Base-by-base conservation (phyloP, 2,113 vertebrate genomes). In the Connochaetes taurinus region DNA sequence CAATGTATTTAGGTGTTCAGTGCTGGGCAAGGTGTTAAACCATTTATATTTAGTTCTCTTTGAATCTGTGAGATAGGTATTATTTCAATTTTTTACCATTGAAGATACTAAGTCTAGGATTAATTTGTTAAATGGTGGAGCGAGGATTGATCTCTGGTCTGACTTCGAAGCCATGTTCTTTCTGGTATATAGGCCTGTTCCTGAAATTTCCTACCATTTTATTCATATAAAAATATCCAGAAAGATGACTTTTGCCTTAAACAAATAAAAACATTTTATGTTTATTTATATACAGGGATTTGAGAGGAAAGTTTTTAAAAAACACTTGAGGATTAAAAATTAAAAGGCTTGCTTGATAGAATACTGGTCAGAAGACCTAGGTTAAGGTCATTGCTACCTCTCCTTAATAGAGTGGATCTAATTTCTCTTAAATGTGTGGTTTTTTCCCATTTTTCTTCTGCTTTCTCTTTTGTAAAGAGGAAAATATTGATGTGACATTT, bases 241-340 rank as follows among this genome's bases (percentile, higher is more conserved):
- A 76, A 43, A 10, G 47, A 43, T 87, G 25, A 50, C 55, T 94
- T 97, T 95, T 67, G 12, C 15, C 33, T 93, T 96, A 52, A 84
- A 78, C 11, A 87, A 84, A 78, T 8, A 87, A 62, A 95, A 47
- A 82, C 6, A 53, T 81, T 85, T 95, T 74, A 43, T 60, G 12
- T 96, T 82, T 67, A n/a, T 86, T 95, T 95, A 17, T 88, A n/a
- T 58, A 87, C 43, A 94, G 60, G 13, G 29, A 45, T 81, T 97
- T 88, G 33, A 6, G 29, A 47, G 67, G 15, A 50, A 52, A 76
- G 9, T 88, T 93, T 78, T 55, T 36, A 10, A 27, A 45, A 87
- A 93, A 14, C 21, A 25, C 4, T 55, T 78, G 67, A 87, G 88
- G 16, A 25, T 4, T 86, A 53, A 40, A 91, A 62, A 93, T 88